phyloP scores from a whole-genome alignment of 2,888 invertebrate genomes.

The Schizotus pectinicornis region DNA sequence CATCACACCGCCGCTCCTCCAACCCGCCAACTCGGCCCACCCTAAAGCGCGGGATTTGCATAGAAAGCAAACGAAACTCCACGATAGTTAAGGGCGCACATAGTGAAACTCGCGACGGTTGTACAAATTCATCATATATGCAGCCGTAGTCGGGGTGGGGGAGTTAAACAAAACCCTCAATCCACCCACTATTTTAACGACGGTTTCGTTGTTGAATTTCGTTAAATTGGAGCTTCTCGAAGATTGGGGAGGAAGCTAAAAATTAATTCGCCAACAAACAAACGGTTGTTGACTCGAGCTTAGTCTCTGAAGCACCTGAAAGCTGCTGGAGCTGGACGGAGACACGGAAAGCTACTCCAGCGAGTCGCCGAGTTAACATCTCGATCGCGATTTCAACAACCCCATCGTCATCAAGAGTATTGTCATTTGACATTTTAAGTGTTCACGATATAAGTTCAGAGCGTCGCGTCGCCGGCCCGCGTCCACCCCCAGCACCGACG shows the following conservation, averaged over 20 bases:
- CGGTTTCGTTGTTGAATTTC: too few species aligned
- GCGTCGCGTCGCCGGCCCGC: slow-evolving; percentile 28
- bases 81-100: slow-evolving; percentile 12
- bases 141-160: slow-evolving; percentile 4
- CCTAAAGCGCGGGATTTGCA: slow-evolving; percentile 25
- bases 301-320: too few species aligned
- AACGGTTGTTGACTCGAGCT: too few species aligned
- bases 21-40: slow-evolving; percentile 5
- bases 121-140: slow-evolving; percentile 29
- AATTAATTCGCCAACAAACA: not conserved
- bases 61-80: slow-evolving; percentile 22
- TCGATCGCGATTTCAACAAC: slow-evolving; percentile 15
- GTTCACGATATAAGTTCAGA: slow-evolving; percentile 34
- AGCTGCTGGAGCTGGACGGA: too few species aligned
- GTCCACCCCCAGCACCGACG: slow-evolving; percentile 2
- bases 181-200: too few species aligned
- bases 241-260: not conserved
- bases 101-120: slow-evolving; percentile 20
- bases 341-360: too few species aligned
- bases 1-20: not conserved
- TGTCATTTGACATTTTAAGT: slow-evolving; percentile 30
- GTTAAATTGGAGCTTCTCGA: too few species aligned
- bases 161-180: too few species aligned
- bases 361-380: too few species aligned
- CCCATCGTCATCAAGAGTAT: slow-evolving; percentile 22